phyloP scores from a whole-genome alignment of 2,113 vertebrate species.

The Ammospiza caudacuta region DNA sequence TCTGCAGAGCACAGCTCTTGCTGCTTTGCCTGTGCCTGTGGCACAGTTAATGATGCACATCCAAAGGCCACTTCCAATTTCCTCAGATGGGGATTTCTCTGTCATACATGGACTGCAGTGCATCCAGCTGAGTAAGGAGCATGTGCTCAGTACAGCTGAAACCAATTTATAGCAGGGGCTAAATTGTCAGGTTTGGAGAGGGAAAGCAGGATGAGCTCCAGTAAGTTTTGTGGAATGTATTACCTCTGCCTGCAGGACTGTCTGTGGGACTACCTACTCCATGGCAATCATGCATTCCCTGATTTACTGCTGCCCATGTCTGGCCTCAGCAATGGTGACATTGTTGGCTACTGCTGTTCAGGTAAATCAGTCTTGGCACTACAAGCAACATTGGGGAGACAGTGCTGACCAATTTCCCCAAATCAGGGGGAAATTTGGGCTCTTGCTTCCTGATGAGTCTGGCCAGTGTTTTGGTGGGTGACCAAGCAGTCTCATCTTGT shows the following conservation, averaged over 20 bases:
- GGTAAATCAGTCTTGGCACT: not conserved
- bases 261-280: not conserved
- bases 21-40: not conserved
- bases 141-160: not conserved
- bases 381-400: not conserved
- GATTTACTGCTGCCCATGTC: not conserved
- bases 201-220: not conserved
- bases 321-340: not conserved
- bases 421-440: not conserved
- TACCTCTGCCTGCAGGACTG: not conserved
- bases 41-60: not conserved
- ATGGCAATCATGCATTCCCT: not conserved
- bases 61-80: not conserved
- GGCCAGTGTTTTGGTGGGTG: not conserved
- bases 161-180: not conserved
- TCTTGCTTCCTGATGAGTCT: not conserved
- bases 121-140: not conserved
- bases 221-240: not conserved
- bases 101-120: not conserved
- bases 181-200: not conserved
- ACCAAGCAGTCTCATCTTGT: not conserved
- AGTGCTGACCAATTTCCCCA: accelerated
- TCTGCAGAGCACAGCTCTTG: not conserved
- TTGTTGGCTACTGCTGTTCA: not conserved
- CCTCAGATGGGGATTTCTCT: not conserved